These are phyloP conservation scores for Cyprinodon variegatus DNA, from an alignment of 2,113 vertebrate genomes.

Conservation along the genomic window DNA sequence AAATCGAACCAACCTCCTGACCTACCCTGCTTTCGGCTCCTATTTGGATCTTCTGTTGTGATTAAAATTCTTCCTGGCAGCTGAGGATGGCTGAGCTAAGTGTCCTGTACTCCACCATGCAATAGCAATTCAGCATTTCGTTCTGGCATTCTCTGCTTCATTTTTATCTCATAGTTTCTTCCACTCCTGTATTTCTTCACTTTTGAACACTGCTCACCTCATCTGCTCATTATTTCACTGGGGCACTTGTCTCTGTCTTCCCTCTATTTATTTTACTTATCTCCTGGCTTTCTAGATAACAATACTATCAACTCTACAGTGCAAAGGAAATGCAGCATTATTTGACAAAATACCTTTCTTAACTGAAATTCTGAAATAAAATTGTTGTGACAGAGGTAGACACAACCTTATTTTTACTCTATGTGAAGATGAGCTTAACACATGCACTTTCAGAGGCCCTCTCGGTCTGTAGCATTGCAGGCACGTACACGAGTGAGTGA, in stretches of 20 bases:
- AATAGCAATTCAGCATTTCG: conserved; percentile 68
- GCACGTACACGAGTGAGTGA: conserved; percentile 15
- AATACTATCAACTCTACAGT: not conserved
- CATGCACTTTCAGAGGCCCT: not conserved
- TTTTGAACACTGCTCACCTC: conserved; percentile 11
- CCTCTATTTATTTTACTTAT: conserved; percentile 5
- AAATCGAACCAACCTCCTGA: conserved; percentile 71
- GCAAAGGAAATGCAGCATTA: not conserved
- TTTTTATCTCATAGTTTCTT: conserved; percentile 30
- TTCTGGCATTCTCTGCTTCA: conserved; percentile 34
- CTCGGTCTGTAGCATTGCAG: conserved; percentile 18
- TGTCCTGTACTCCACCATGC: conserved; percentile 51
- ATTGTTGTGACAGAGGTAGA: conserved; percentile 24
- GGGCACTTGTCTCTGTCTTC: not conserved
- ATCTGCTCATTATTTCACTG: conserved; percentile 22
- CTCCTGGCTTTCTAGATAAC: conserved; percentile 11
- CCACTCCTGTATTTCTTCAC: not conserved
- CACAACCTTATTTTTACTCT: conserved; percentile 32
- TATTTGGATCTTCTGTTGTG: conserved; percentile 72
- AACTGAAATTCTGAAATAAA: conserved; percentile 27
- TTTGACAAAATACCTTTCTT: too few relatives aligned
- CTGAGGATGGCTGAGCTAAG: conserved; percentile 68
- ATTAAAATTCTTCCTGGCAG: conserved; percentile 76
- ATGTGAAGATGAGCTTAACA: conserved; percentile 29
- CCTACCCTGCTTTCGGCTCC: conserved; percentile 68